Evolutionary conservation across 1,140 invertebrate species (phyloP), one percentile per base, ranked within the genome.

Genomic region (Anagrus nilaparvatae): DNA sequence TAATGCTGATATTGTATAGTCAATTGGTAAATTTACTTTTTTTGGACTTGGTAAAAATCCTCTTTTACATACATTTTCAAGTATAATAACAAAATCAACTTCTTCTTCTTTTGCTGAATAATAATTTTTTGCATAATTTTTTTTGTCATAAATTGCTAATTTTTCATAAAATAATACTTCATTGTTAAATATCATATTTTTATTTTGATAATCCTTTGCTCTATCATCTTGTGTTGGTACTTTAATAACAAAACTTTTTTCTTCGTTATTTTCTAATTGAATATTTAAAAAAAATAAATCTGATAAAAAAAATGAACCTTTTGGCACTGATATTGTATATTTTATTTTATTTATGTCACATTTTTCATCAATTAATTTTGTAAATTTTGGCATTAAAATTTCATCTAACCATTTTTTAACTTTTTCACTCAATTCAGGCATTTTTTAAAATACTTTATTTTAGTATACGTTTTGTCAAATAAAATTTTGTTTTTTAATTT

Each of bases 141-240:
- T 17, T 12, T 19, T 19, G 0, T 41, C 24, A 3, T 16, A 28
- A 5, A 13, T 24, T 0, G 24, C 36, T 7, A 46, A 46, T 28
- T 24, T 50, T 1, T 43, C 13, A 16, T 61, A 63, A 20, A 63
- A 63, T 2, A 59, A 3, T 7, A 60, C 59, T 36, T 63, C 59
- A 27, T 62, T 63, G 29, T 56, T 33, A 17, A 63, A 60, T 6
- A 56, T 44, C n/a, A 17, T 7, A 2, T 43, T n/a, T 1, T 5
- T 4, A 2, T 17, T 21, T 37, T 14, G 25, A n/a, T 14, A 4
- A 5, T 3, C 2, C 20, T 9, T 17, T 19, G 13, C 7, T 16
- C 5, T 8, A n/a, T 10, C 12, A 4, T 28, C 27, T 14, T 13
- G 20, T 12, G 2, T 7, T 4, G 36, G 28, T 5, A 44, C 10